Evolutionary conservation across 2,113 vertebrate genomes (phyloP).

Genomic region (Lepus europaeus): DNA sequence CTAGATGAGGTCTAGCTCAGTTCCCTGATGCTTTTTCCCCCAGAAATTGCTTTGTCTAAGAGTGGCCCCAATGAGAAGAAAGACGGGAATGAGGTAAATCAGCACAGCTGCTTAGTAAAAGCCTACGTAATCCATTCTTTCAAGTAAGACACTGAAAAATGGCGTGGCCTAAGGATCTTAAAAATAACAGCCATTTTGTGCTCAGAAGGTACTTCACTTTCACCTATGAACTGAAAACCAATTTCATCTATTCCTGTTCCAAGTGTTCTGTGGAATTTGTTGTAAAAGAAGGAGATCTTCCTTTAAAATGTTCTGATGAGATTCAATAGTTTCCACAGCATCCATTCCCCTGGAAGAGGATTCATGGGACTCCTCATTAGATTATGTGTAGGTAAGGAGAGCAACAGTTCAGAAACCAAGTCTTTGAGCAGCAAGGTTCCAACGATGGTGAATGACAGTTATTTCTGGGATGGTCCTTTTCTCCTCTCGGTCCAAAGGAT

Average conservation of each 20-base stretch:
- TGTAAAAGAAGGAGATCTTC: background rate
- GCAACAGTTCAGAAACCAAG: slow-evolving; percentile 32
- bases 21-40: slow-evolving; percentile 18
- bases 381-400: background rate
- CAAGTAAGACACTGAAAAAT: slow-evolving; percentile 55
- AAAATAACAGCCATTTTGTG: slow-evolving; percentile 10
- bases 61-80: slow-evolving; percentile 24
- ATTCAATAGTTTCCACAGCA: background rate
- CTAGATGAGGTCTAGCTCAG: slow-evolving; percentile 2
- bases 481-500: background rate
- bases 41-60: slow-evolving; percentile 59
- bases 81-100: background rate
- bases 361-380: background rate
- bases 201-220: background rate
- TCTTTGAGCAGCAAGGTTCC: background rate
- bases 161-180: background rate
- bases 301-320: slow-evolving; percentile 19
- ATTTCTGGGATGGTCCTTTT: slow-evolving; percentile 61
- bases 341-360: background rate
- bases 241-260: background rate
- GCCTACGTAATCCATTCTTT: slow-evolving; percentile 46
- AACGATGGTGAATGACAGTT: slow-evolving; percentile 59
- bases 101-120: background rate
- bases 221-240: background rate
- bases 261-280: slow-evolving; percentile 23